phyloP scores from a whole-genome alignment of 2,797 vertebrate genomes.

The Pelodytes ibericus region DNA sequence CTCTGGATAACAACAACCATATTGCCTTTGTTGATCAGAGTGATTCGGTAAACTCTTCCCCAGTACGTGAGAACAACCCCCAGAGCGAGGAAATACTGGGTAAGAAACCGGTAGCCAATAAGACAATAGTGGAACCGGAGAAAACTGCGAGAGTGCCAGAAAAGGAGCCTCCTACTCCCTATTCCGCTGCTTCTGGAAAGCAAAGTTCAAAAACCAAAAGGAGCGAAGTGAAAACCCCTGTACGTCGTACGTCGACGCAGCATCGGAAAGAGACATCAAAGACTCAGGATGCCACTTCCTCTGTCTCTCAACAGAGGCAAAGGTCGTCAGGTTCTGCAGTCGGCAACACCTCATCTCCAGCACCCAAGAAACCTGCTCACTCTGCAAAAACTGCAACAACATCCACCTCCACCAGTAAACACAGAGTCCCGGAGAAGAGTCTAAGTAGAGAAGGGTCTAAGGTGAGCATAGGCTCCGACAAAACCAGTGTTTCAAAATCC shows the following conservation, averaged over 20 bases:
- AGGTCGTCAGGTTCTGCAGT: constrained; percentile 73
- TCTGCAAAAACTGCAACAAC: constrained; percentile 33
- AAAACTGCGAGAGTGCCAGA: constrained; percentile 9
- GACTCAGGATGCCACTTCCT: constrained; percentile 58
- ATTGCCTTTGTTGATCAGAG: constrained; percentile 90
- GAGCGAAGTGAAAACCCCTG: constrained; percentile 71
- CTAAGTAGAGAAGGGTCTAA: constrained; percentile 86
- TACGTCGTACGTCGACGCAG: constrained; percentile 75
- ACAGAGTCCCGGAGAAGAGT: constrained; percentile 82
- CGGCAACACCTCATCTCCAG: constrained; percentile 72
- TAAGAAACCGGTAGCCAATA: constrained; percentile 31
- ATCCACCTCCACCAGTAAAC: constrained; percentile 70
- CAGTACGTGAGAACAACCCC: constrained; percentile 84
- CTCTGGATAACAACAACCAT: constrained; percentile 92
- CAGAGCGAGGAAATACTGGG: constrained; percentile 78
- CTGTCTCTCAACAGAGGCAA: constrained; percentile 75
- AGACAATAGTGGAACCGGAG: constrained; percentile 3
- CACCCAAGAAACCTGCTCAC: constrained; percentile 72
- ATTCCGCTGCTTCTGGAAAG: constrained; percentile 68
- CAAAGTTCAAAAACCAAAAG: constrained; percentile 76
- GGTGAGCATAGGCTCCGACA: constrained; percentile 80
- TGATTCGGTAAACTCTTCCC: constrained; percentile 79
- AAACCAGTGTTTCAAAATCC: constrained; percentile 65
- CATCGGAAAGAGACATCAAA: constrained; percentile 75
- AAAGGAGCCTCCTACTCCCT: constrained; percentile 55